phyloP scores from a whole-genome alignment of 2,113 vertebrate genomes.

The Progne subis region DNA sequence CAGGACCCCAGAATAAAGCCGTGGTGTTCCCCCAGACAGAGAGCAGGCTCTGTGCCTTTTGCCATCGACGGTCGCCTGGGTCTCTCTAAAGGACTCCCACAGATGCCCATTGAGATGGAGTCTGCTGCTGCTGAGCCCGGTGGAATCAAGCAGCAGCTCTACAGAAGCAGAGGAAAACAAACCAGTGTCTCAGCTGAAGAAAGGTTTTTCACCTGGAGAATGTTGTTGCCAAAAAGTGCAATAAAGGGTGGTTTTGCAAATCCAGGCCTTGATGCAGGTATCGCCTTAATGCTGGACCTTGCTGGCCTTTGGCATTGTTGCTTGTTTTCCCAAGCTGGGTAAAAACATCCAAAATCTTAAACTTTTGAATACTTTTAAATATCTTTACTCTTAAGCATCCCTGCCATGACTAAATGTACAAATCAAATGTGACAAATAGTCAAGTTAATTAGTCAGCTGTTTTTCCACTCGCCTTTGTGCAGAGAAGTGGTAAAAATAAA shows the following conservation, averaged over 20 bases:
- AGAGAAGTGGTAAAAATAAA: conserved; percentile 6
- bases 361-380: not conserved
- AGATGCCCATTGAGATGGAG: not conserved
- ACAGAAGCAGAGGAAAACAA: not conserved
- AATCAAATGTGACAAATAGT: not conserved
- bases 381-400: not conserved
- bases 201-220: not conserved
- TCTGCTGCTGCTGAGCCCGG: not conserved
- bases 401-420: not conserved
- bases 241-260: not conserved
- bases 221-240: not conserved
- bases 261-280: not conserved
- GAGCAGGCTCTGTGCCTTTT: no score
- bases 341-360: not conserved
- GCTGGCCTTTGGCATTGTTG: not conserved
- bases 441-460: not conserved
- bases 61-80: no score
- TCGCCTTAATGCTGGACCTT: not conserved
- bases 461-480: not conserved
- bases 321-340: not conserved
- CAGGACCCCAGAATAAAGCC: no score
- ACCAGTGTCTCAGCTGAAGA: not conserved
- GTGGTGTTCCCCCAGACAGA: no score
- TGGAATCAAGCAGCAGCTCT: not conserved
- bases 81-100: no score